Evolutionary conservation across 2,113 vertebrate species (phyloP).

Genomic region (Noctilio leporinus): DNA sequence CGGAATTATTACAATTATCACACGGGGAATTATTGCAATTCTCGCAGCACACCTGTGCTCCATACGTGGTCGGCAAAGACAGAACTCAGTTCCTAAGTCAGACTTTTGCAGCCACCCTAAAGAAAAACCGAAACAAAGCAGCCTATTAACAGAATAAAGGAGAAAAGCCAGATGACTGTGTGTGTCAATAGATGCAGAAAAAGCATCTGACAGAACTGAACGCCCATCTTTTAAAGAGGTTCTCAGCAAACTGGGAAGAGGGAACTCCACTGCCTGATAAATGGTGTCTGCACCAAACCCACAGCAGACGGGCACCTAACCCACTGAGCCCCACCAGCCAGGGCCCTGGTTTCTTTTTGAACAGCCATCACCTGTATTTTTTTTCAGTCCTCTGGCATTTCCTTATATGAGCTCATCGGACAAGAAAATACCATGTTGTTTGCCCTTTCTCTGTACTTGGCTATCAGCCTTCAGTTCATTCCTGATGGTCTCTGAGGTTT

Average conservation of each 20-base stretch:
- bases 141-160: not conserved
- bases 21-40: not conserved
- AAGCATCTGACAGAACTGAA: not conserved
- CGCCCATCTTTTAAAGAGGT: not conserved
- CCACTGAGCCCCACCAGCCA: too few relatives aligned
- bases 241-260: not conserved
- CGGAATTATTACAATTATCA: not conserved
- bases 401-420: conserved; percentile 1
- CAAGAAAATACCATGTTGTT: conserved; percentile 33
- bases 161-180: not conserved
- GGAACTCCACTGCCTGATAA: not conserved
- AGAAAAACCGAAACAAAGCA: not conserved
- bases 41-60: not conserved
- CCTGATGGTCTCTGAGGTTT: conserved; percentile 31
- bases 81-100: not conserved
- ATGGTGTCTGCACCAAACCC: not conserved
- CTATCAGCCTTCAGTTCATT: conserved; percentile 23
- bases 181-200: not conserved
- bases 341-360: conserved; percentile 30
- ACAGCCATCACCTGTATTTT: conserved; percentile 10
- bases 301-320: too few relatives aligned
- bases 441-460: not conserved
- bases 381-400: conserved; percentile 26
- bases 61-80: not conserved
- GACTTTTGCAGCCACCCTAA: not conserved